phyloP scores from a whole-genome alignment of 2,113 vertebrate species.

The Toxotes chatareus region DNA sequence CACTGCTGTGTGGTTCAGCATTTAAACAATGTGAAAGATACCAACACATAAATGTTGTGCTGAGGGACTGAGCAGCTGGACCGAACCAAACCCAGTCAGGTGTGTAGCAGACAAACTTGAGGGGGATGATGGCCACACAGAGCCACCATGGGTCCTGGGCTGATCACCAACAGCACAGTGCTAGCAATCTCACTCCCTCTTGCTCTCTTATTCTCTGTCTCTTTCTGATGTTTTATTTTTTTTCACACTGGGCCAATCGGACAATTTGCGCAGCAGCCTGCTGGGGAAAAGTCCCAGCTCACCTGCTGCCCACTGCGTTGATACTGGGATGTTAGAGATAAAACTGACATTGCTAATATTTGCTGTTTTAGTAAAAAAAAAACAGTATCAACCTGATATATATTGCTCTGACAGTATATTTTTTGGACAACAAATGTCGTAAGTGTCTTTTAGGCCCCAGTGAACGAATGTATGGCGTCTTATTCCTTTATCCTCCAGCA shows the following conservation, averaged over 20 bases:
- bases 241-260: not conserved
- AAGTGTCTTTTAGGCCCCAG: conserved; percentile 4
- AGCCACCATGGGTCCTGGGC: too few species aligned
- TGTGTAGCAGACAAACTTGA: not conserved
- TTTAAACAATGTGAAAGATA: too few species aligned
- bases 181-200: not conserved
- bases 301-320: not conserved
- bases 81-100: not conserved
- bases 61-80: too few species aligned
- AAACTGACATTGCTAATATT: not conserved
- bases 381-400: not conserved
- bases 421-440: conserved; percentile 26
- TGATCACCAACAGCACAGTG: not conserved
- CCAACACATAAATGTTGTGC: too few species aligned
- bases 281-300: not conserved
- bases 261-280: not conserved
- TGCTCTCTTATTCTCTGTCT: not conserved
- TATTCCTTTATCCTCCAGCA: conserved; percentile 50
- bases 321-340: not conserved
- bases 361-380: not conserved
- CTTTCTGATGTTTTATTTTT: not conserved
- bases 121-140: too few species aligned
- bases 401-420: not conserved
- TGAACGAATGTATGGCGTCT: not conserved
- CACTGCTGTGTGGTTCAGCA: too few species aligned